Evolutionary conservation across 1,140 invertebrate genomes (phyloP).

Genomic region (Calosoma granatense): DNA sequence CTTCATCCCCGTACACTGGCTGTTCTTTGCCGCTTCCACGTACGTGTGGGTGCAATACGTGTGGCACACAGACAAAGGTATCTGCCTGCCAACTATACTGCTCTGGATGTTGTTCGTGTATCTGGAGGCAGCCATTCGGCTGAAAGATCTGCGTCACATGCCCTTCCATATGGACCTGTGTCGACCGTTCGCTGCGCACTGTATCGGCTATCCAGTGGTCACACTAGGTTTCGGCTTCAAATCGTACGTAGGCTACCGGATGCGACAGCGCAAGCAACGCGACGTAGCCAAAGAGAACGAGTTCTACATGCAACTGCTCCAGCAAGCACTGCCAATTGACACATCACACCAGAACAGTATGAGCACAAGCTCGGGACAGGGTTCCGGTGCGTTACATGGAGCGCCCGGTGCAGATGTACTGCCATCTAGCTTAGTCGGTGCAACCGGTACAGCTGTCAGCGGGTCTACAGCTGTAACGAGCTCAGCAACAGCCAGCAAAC

Average conservation of each 20-base stretch:
- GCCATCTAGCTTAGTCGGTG: slow-evolving; percentile 27
- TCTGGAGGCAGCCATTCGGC: slow-evolving; percentile 82
- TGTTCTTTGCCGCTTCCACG: slow-evolving; percentile 96
- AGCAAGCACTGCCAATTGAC: slow-evolving; percentile 79
- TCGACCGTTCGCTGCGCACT: slow-evolving; percentile 96
- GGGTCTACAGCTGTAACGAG: slow-evolving; percentile 11
- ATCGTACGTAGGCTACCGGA: slow-evolving; percentile 85
- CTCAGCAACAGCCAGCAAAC: slow-evolving; percentile 33
- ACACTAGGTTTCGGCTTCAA: slow-evolving; percentile 95
- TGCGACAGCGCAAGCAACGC: slow-evolving; percentile 84
- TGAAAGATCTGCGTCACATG: slow-evolving; percentile 77
- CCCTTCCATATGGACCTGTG: slow-evolving; percentile 89
- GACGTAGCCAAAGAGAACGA: slow-evolving; percentile 93
- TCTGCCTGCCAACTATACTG: slow-evolving; percentile 89
- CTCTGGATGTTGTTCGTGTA: slow-evolving; percentile 94
- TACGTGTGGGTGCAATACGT: slow-evolving; percentile 99
- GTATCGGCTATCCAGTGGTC: slow-evolving; percentile 95
- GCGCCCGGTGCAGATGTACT: slow-evolving; percentile 43
- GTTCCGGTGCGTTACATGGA: no score
- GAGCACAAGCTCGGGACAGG: neutral
- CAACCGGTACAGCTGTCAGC: slow-evolving; percentile 31
- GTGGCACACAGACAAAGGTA: slow-evolving; percentile 93
- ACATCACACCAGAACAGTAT: slow-evolving; percentile 30
- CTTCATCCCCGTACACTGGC: slow-evolving; percentile 96
- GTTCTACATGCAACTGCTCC: slow-evolving; percentile 86